A percentile compares a stretch with the other conserved stretches of the same genome.
These are phyloP conservation scores for Phenganax subtilis DNA, from an alignment of 92 coral and sea anemone species.

Conservation along the genomic window DNA sequence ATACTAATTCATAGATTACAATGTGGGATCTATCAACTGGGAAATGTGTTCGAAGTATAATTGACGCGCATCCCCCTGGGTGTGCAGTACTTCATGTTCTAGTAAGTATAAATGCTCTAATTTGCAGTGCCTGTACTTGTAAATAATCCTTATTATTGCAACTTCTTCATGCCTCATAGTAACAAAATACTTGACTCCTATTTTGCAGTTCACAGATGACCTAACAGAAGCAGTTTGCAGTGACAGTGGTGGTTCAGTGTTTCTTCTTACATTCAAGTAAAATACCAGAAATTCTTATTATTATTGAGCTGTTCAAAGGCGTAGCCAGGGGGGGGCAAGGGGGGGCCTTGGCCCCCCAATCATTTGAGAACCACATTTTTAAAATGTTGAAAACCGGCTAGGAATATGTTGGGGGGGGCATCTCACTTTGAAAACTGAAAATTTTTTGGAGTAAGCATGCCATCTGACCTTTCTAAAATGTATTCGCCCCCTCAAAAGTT, in stretches of 20 bases:
- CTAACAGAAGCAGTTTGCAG: constrained; percentile 90
- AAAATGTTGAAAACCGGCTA: too few relatives aligned
- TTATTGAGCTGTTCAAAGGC: neutral
- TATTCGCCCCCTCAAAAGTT: too few relatives aligned
- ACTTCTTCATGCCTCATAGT: neutral
- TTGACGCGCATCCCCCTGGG: constrained; percentile 93
- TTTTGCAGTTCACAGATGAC: constrained; percentile 82
- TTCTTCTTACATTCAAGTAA: constrained; percentile 86
- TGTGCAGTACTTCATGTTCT: constrained; percentile 90
- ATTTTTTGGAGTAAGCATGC: too few relatives aligned
- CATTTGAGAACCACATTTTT: too few relatives aligned
- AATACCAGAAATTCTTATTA: neutral
- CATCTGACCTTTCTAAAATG: too few relatives aligned
- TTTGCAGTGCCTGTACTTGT: too few relatives aligned
- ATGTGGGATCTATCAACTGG: constrained; percentile 98
- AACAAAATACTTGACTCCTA: neutral
- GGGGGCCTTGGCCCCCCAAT: too few relatives aligned
- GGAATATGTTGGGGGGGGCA: too few relatives aligned
- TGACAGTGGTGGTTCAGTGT: constrained; percentile 98
- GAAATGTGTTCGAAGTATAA: constrained; percentile 69
- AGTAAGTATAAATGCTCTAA: constrained; percentile 43
- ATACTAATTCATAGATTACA: constrained; percentile 52
- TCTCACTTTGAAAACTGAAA: too few relatives aligned
- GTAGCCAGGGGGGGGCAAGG: too few relatives aligned
- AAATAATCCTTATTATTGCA: neutral